Evolutionary conservation across 1,140 invertebrate genomes (phyloP), one percentile per base, ranked within the genome.

Genomic region (Chrysomallon squamiferum): DNA sequence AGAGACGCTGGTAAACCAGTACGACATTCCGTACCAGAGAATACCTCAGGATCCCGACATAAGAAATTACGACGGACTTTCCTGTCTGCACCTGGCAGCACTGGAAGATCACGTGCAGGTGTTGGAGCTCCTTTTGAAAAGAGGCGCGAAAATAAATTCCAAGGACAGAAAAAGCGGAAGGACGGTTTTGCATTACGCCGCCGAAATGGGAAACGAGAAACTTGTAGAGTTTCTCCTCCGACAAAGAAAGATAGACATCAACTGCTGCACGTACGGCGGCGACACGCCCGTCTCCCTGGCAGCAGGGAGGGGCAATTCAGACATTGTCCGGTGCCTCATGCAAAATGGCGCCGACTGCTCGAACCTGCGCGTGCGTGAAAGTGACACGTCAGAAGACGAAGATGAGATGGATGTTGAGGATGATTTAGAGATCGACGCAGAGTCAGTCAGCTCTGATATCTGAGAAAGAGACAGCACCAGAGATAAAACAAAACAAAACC

Each of bases 11-110:
- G 18, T 59, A n/a, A 54, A 65, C 38, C 32, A 43, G 13, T 67
- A 73, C 32, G 59, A 64, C 18, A 56, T 76, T 82, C 86, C 25
- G 72, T 85, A 9, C 78, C 86, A 7, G 89, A 90, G 79, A 84
- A 59, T 75, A 41, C 73, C 72, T 15, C 71, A 75, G 50, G 64
- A 76, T 72, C 83, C 93, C 30, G 90, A 93, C 72, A 89, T 92
- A 77, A 89, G 88, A 77, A 93, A 93, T 80, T 92, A 91, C 83
- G 88, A 90, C 81, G 92, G 93, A 79, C 89, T 93, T 84, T 91
- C 89, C 71, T 93, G 93, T 79, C 41, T 76, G 13, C 68, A 68
- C 35, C 25, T 67, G 20, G 65, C 71, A 20, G 58, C 60, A 0
- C 22, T 56, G 15, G 29, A 41, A 13, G 38, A 49, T 22, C 60